Base-by-base conservation (phyloP, 2,113 vertebrate genomes). In the Rhinolophus ferrumequinum region DNA sequence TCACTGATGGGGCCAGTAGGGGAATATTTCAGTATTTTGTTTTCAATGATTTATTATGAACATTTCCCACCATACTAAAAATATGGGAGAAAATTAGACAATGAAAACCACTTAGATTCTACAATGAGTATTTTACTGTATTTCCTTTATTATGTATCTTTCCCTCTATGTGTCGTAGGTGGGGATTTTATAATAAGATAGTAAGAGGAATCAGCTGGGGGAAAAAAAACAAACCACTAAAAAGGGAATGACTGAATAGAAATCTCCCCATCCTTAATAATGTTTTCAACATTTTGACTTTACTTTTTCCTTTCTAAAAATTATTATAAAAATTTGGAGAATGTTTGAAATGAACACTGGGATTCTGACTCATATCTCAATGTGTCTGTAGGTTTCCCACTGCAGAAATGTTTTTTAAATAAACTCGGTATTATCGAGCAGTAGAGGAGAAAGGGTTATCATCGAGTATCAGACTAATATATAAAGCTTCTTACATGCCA, bases 401-500 rank as follows among this genome's bases (percentile, higher is more conserved):
- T 50, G 47, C 47, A 50, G 47, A 50, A 50, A 50, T 77, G 54
- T 38, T 94, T 97, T 95, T 80, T 86, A 44, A 96, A 84, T 83
- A 96, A 94, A 91, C 88, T 75, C 28, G 19, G 4, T 16, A 92
- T 93, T 97, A 83, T 38, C 66, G 77, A 97, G 88, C 79, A 95
- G 73, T 33, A 82, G 50, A 52, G 91, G 92, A 97, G 93, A 93
- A 95, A 97, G 92, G 90, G 95, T 93, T 97, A 97, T 97, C 97
- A 97, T 2, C 79, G 60, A 97, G 85, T 77, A 97, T 96, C 90
- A 95, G 96, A 97, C 96, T 97, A 96, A 98, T 96, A 98, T 96
- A 98, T 92, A 98, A 98, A 96, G 96, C 97, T 90, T 70, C 96
- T 97, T 96, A 97, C 92, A 97, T 98, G 97, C 97, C 95, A 95